These are phyloP conservation scores for Sacculina carcini DNA, from an alignment of 2,888 invertebrate species.

Conservation along the genomic window DNA sequence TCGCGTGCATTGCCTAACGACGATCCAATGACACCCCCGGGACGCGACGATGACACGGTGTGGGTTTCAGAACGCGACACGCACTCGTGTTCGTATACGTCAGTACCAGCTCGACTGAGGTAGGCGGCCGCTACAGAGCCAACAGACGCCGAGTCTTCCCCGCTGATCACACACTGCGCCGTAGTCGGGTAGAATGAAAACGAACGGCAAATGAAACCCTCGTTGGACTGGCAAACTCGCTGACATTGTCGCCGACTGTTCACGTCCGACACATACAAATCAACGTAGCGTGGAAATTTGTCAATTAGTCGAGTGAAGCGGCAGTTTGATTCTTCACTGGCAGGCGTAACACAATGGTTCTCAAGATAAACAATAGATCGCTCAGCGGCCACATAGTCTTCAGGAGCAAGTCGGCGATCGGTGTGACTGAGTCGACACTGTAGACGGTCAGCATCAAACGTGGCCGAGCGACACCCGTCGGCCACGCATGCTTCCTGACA, in stretches of 20 bases:
- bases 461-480: slow-evolving; percentile 24
- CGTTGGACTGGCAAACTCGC: slow-evolving; percentile 19
- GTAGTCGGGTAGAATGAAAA: slow-evolving; percentile 21
- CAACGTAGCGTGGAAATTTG: slow-evolving; percentile 19
- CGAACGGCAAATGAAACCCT: slow-evolving; percentile 21
- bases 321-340: slow-evolving; percentile 11
- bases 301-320: slow-evolving; percentile 9
- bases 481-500: slow-evolving; percentile 25
- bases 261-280: slow-evolving; percentile 19
- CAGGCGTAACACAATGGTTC: slow-evolving; percentile 24
- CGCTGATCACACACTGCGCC: slow-evolving; percentile 22
- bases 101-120: slow-evolving; percentile 17
- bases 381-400: slow-evolving; percentile 20
- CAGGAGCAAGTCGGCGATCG: slow-evolving; percentile 23
- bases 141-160: slow-evolving; percentile 17
- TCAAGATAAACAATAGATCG: slow-evolving; percentile 25
- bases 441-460: slow-evolving; percentile 24
- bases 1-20: no score
- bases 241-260: slow-evolving; percentile 20
- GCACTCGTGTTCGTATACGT: not conserved
- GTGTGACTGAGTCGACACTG: slow-evolving; percentile 24
- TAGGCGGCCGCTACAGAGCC: slow-evolving; percentile 18
- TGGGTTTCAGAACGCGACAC: not conserved
- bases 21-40: slow-evolving; percentile 4
- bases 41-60: not conserved